Percentiles rank a stretch among this genome's conserved stretches.
Conservation (phyloP, 2,797 vertebrate genomes). For the Valencia hispanica region DNA sequence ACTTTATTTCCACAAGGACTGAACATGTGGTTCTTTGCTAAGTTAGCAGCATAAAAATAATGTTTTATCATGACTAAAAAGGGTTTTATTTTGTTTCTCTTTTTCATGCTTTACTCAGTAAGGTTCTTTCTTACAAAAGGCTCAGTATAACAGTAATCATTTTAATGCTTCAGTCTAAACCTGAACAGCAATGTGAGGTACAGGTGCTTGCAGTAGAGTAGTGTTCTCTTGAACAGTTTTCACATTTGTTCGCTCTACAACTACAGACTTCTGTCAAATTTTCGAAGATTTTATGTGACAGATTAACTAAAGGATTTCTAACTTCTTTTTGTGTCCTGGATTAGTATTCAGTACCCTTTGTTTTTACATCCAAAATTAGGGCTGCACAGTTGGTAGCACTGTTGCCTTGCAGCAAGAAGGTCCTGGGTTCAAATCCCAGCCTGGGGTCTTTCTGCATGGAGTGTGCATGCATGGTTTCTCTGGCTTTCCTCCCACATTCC, state of each 20-base stretch:
- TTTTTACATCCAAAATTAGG: no score
- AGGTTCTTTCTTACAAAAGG: neutral
- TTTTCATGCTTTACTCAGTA: neutral
- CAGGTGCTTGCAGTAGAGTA: neutral
- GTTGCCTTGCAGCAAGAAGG: no score
- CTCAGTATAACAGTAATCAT: neutral
- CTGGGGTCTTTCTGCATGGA: no score
- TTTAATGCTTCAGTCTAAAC: neutral
- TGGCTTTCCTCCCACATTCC: no score
- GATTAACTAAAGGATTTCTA: neutral
- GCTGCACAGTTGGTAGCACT: no score
- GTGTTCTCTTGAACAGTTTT: neutral
- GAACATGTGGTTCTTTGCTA: conserved; percentile 2
- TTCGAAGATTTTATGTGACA: neutral
- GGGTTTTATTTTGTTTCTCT: neutral
- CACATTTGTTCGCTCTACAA: neutral
- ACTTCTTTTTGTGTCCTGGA: no score
- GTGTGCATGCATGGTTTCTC: no score
- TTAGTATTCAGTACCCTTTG: no score
- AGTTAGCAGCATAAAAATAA: neutral
- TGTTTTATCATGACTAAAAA: neutral
- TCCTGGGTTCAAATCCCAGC: no score
- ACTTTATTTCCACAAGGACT: conserved; percentile 81
- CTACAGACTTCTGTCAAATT: neutral
- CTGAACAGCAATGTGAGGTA: neutral